These are phyloP conservation scores for Oryzias javanicus DNA, from an alignment of 2,113 vertebrate genomes.

Conservation along the genomic window DNA sequence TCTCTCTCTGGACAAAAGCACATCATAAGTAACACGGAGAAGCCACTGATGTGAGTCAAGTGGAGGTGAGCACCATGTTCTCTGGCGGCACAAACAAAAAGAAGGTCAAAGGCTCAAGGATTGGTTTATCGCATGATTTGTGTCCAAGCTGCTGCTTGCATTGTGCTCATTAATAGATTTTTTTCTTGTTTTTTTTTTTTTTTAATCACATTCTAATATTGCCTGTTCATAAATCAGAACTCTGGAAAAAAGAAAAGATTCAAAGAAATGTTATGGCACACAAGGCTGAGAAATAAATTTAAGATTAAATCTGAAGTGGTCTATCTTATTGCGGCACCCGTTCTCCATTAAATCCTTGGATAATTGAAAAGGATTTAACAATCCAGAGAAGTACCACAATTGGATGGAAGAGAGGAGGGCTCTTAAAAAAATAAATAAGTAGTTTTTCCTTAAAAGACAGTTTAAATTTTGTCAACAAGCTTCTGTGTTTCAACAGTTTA, in stretches of 20 bases:
- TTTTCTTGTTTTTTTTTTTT: conserved; percentile 48
- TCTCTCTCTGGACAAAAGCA: conserved; percentile 52
- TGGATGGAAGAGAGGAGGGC: conserved; percentile 5
- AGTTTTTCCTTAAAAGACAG: too few relatives aligned
- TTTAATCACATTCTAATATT: conserved; percentile 18
- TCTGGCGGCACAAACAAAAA: conserved; percentile 69
- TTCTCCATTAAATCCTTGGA: conserved; percentile 6
- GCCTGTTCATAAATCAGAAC: too few relatives aligned
- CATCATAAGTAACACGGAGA: conserved; percentile 65
- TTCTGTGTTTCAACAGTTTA: too few relatives aligned
- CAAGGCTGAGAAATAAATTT: too few relatives aligned
- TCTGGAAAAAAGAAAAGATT: too few relatives aligned
- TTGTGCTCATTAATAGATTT: conserved; percentile 42
- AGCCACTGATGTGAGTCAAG: conserved; percentile 58
- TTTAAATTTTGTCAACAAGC: too few relatives aligned
- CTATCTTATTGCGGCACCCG: conserved; percentile 15
- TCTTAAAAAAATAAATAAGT: not conserved
- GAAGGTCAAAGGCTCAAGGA: conserved; percentile 56
- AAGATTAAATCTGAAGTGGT: conserved; percentile 26
- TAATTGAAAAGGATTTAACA: conserved; percentile 23
- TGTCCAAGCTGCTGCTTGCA: conserved; percentile 25
- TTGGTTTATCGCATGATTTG: conserved; percentile 51
- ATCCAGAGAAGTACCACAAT: conserved; percentile 1
- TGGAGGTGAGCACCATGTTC: conserved; percentile 45
- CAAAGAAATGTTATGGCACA: too few relatives aligned